Evolutionary conservation across 2,797 vertebrate genomes (phyloP), one percentile per base, ranked within the genome.

Genomic region (Clarias pachynema): DNA sequence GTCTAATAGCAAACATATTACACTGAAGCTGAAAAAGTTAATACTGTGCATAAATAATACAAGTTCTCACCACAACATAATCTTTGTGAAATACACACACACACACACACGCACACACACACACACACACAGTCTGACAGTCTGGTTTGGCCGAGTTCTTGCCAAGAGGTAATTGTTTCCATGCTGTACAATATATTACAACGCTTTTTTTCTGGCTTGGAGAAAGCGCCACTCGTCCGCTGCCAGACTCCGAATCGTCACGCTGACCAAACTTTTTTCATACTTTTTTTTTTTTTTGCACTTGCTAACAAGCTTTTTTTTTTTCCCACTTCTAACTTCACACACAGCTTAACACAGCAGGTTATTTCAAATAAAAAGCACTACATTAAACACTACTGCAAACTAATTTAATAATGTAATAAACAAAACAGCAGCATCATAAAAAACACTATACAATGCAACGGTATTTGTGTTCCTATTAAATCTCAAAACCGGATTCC

Each of bases 151-250:
- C 86, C 84, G 86, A 91, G 88, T 87, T 72, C 81, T 83, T 77
- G 89, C 92, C 93, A 92, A 91, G 85, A 90, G 24, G 80, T 93
- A 93, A 94, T 93, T 90, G 91, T 92, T 95, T 92, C 93, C 93
- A 93, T 90, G 90, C 93, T 91, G 89, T 85, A 88, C 82, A 74
- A 88, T 89, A 89, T 88, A 91, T 90, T 90, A 89, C 86, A 79
- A 70, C 90, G 90, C 37, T 31, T 72, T 81, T 90, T 74, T 81
- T 85, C 88, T 88, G 82, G 87, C 85, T 85, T 74, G 75, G 86
- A 81, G 87, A 86, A 79, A 80, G 80, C 81, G 83, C 70, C 87
- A 73, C 87, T 63, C 74, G 60, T 69, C 69, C 59, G 82, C 79
- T 85, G 77, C 89, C 90, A 91, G 82, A 87, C 83, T 86, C 40